Conservation (phyloP, 2,888 invertebrate species). For the Thumatha senex region DNA sequence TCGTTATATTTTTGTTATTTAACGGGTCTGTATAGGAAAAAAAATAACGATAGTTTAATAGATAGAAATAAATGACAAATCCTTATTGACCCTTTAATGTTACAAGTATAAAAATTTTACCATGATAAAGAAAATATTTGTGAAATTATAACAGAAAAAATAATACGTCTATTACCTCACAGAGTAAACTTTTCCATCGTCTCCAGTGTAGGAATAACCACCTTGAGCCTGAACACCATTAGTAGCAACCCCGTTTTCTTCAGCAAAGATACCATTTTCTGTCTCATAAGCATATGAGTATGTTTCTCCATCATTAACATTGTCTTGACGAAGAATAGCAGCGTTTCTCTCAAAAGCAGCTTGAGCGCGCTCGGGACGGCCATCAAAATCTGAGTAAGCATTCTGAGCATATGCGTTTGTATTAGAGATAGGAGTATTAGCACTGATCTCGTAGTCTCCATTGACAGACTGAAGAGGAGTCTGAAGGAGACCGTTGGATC, state of each 20-base stretch:
- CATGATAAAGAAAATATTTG: too few relatives aligned
- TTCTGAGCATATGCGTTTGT: slow-evolving; percentile 62
- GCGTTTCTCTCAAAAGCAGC: slow-evolving; percentile 68
- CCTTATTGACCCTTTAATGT: too few relatives aligned
- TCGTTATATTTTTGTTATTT: too few relatives aligned
- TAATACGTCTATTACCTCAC: slow-evolving; percentile 48
- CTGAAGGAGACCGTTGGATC: slow-evolving; percentile 31
- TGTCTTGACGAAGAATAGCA: slow-evolving; percentile 67
- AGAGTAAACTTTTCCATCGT: slow-evolving; percentile 72
- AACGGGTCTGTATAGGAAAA: too few relatives aligned
- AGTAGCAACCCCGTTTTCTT: slow-evolving; percentile 69
- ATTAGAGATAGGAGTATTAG: slow-evolving; percentile 4
- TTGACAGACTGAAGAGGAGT: slow-evolving; percentile 32
- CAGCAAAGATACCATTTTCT: slow-evolving; percentile 71
- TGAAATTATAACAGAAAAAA: too few relatives aligned
- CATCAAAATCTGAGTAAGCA: slow-evolving; percentile 35
- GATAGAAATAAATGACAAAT: too few relatives aligned
- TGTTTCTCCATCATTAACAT: slow-evolving; percentile 65
- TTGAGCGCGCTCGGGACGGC: slow-evolving; percentile 61
- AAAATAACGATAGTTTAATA: too few relatives aligned
- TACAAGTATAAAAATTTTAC: too few relatives aligned
- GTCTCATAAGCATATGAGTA: slow-evolving; percentile 71
- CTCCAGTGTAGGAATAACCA: slow-evolving; percentile 71
- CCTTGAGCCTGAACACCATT: slow-evolving; percentile 74
- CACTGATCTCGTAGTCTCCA: slow-evolving; percentile 15